phyloP scores from a whole-genome alignment of 2,888 invertebrate species.

The Sthenelais limicola region DNA sequence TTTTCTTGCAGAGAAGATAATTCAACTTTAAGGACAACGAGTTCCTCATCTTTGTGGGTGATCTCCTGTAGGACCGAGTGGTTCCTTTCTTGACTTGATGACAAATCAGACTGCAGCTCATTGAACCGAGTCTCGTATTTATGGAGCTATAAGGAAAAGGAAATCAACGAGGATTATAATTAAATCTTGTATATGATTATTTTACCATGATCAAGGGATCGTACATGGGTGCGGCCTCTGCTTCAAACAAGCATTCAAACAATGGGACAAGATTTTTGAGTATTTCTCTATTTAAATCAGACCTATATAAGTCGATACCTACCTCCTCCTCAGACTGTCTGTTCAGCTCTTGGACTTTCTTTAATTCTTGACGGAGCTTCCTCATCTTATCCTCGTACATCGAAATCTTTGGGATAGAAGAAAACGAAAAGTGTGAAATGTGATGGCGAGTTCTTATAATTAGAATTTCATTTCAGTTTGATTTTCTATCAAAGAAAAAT shows the following conservation, averaged over 20 bases:
- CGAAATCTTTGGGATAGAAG: conserved; percentile 58
- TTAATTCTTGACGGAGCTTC: conserved; percentile 64
- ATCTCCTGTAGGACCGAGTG: conserved; percentile 65
- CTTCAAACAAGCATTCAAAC: no score
- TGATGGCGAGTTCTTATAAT: no score
- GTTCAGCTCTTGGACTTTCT: conserved; percentile 66
- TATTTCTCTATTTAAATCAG: no score
- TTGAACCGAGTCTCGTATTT: conserved; percentile 64
- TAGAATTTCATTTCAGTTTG: no score
- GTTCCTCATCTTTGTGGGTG: conserved; percentile 66
- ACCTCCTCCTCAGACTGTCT: conserved; percentile 47
- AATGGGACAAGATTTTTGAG: no score
- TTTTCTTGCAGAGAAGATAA: conserved; percentile 66
- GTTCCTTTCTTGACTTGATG: conserved; percentile 63
- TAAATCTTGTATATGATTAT: neutral
- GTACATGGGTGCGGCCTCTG: no score
- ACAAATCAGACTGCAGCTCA: conserved; percentile 59
- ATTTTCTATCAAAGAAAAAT: no score
- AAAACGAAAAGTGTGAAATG: no score
- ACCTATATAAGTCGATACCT: neutral
- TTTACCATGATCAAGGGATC: no score
- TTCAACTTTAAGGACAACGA: conserved; percentile 67
- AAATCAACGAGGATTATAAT: neutral
- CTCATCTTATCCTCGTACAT: conserved; percentile 68
- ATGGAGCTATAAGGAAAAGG: conserved; percentile 52